Evolutionary conservation across 2,888 invertebrate species (phyloP).

Genomic region (Belgica antarctica): DNA sequence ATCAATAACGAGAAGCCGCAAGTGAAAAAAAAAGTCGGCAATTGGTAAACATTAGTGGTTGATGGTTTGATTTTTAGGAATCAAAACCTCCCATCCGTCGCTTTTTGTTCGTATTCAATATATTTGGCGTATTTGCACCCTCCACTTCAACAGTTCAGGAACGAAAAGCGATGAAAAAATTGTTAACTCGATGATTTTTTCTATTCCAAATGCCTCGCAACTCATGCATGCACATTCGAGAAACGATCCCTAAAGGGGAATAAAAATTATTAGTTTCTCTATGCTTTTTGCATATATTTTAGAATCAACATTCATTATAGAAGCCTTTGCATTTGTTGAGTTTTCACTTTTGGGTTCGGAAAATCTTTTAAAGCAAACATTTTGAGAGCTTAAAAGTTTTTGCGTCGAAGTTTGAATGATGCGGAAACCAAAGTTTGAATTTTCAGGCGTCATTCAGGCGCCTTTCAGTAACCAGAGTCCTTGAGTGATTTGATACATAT

Average conservation of each 20-base stretch:
- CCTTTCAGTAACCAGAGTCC: too few species aligned
- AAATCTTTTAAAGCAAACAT: not conserved
- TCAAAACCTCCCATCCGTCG: too few species aligned
- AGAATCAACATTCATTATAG: not conserved
- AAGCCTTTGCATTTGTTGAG: not conserved
- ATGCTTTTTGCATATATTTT: not conserved
- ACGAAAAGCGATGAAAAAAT: too few species aligned
- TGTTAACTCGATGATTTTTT: too few species aligned
- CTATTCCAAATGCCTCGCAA: too few species aligned
- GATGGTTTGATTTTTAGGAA: not conserved
- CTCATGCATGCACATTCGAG: not conserved
- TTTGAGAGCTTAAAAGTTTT: too few species aligned
- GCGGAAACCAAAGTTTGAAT: too few species aligned
- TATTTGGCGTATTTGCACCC: too few species aligned
- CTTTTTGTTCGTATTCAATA: too few species aligned
- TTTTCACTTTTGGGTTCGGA: not conserved
- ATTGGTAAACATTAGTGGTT: conserved; percentile 36
- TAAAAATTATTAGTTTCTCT: not conserved
- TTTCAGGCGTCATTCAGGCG: not conserved
- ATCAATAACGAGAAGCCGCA: conserved; percentile 24
- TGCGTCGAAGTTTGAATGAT: too few species aligned
- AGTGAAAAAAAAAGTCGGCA: not conserved
- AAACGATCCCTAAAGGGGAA: not conserved
- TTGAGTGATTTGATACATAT: too few species aligned
- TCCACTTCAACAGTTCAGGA: too few species aligned